Evolutionary conservation across 1,140 invertebrate species (phyloP), one percentile per base, ranked within the genome.

Genomic region (Condylostylus longicornis): DNA sequence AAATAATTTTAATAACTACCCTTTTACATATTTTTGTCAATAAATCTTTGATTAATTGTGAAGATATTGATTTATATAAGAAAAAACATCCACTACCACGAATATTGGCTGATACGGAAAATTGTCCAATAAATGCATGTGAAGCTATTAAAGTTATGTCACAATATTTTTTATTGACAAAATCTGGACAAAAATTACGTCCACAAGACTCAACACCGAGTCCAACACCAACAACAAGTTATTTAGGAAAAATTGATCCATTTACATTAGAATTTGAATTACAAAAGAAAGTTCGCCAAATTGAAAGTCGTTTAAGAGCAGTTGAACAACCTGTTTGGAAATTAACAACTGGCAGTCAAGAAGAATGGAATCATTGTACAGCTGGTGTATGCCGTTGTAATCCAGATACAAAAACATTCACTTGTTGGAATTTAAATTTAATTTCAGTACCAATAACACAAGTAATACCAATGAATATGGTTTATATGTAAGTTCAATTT

Each of bases 261-360:
- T 22, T 30, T 39, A 12, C 45, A 41, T 5, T 49, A 46, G 19
- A 38, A 13, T 5, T 22, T 20, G 47, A 50, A 27, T 35, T 53
- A 23, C 30, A 44, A 5, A 58, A 58, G 41, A 43, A 66, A 10
- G 52, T 58, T 17, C 43, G 54, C 0, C 65, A 71, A 40, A 58
- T 82, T 14, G 79, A 83, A 44, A 66, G 75, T 38, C 60, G 77
- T 35, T 50, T 83, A 8, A 61, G 75, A 40, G 76, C 79, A 1
- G 71, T 83, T 41, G 79, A 83, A 59, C 77, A 82, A 54, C 71
- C 79, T 74, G 76, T 78, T 27, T 84, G 80, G 80, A 69, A 68
- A 35, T 65, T 79, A 42, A 42, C 49, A 18, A 70, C 33, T 58
- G 64, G 42, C 56, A 63, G 28, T 62, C 69, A 41, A 66, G 71